Conservation (phyloP, 2,888 invertebrate species). For the Acleris sparsana region DNA sequence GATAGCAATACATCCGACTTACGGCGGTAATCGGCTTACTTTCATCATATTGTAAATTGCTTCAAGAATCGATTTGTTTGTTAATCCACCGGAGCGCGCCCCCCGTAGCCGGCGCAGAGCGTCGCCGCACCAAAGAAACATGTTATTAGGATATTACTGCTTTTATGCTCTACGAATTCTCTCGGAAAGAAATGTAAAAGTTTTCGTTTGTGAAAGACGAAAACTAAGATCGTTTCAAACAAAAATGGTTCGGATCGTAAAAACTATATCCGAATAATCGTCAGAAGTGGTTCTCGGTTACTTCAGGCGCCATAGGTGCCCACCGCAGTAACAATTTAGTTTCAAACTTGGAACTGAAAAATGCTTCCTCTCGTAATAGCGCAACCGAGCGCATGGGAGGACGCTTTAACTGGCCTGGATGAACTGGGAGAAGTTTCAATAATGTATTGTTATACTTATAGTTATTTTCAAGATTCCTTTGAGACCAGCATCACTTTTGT, state of each 20-base stretch:
- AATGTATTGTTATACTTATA: too few species aligned
- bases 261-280: constrained; percentile 3
- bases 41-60: constrained; percentile 27
- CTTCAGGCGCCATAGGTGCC: background rate
- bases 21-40: constrained; percentile 29
- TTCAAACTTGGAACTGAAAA: constrained; percentile 1
- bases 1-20: constrained; percentile 24
- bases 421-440: too few species aligned
- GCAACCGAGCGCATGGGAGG: background rate
- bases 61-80: constrained; percentile 19
- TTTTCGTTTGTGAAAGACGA: background rate
- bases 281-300: background rate
- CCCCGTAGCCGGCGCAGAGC: too few species aligned
- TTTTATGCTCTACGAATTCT: too few species aligned
- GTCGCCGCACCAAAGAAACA: too few species aligned
- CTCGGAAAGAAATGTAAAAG: background rate
- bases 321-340: background rate
- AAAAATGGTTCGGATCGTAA: constrained; percentile 5
- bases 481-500: too few species aligned
- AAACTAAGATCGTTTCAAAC: constrained; percentile 7
- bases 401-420: background rate
- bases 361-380: background rate
- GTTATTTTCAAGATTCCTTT: too few species aligned
- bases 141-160: too few species aligned
- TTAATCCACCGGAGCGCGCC: background rate